Evolutionary conservation across 2,888 invertebrate species (phyloP), one percentile per base, ranked within the genome.

Genomic region (Lochmaea capreae): DNA sequence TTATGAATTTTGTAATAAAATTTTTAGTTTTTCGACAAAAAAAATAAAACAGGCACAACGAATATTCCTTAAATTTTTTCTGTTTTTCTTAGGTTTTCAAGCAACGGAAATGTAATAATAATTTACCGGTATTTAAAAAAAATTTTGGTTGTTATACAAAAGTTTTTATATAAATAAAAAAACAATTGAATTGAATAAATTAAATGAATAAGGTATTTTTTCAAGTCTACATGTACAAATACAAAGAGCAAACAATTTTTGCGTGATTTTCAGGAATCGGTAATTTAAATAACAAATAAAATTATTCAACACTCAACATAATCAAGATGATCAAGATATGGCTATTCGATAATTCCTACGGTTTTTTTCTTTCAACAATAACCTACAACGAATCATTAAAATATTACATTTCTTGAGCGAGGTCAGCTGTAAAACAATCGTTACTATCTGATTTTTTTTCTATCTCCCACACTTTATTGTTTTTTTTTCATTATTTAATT

Each of bases 381-480:
- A 61, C 54, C 16, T 54, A 54, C 54, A 16, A 39, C 33, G 33
- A 39, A 16, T 12, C n/a, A 61, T 68, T 68, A 61, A 61, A 68
- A 16, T 61, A 68, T 68, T 61, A 26, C 68, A 22, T 68, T 68
- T 68, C 61, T 39, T 68, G 59, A 67, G 67, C 67, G 67, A 67
- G 68, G 68, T 68, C 68, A 39, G 33, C 49, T 33, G 61, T 49
- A 18, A 68, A 68, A 49, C 49, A 68, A 68, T 68, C 49, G 49
- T 49, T 61, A 43, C 49, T 49, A 68, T 54, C 18, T 10, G 49
- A 61, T 61, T 59, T 33, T 61, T 57, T 68, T 39, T 39, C 59
- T 67, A 67, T 70, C 68, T 69, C 71, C 71, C 71, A 71, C 71
- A 65, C 65, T 65, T 58, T 43, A 71, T 71, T 71, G 71, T 71